Evolutionary conservation across 2,888 invertebrate species (phyloP).

Genomic region (Dendrolimus houi): DNA sequence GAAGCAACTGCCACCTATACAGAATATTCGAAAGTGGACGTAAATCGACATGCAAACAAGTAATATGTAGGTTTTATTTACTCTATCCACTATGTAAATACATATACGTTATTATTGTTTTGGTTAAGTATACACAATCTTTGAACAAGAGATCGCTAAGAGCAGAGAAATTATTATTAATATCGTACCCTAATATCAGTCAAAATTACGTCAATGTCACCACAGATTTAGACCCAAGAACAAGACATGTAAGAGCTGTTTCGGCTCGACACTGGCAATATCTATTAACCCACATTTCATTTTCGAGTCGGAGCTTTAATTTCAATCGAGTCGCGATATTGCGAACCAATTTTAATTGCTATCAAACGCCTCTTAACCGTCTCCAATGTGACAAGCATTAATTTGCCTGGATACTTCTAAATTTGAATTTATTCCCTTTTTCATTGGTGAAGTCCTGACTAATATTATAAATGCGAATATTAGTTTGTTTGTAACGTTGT

Average conservation of each 20-base stretch:
- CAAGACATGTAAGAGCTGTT: constrained; percentile 7
- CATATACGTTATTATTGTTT: constrained; percentile 16
- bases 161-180: constrained; percentile 20
- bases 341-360: constrained; percentile 26
- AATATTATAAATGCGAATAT: too few species aligned
- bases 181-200: background rate
- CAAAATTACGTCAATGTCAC: constrained; percentile 5
- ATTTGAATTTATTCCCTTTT: too few species aligned
- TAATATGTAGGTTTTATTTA: constrained; percentile 8
- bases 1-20: too few species aligned
- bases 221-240: constrained; percentile 10
- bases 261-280: constrained; percentile 5
- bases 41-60: too few species aligned
- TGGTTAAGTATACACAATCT: constrained; percentile 2
- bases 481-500: too few species aligned
- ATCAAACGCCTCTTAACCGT: constrained; percentile 9
- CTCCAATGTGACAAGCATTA: background rate
- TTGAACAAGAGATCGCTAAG: constrained; percentile 4
- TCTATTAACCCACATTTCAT: constrained; percentile 17
- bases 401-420: background rate
- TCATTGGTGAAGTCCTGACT: too few species aligned
- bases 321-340: constrained; percentile 23
- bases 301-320: constrained; percentile 20
- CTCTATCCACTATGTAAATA: constrained; percentile 18
- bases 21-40: too few species aligned